A percentile compares a stretch with the other conserved stretches of the same genome.
Conservation (phyloP, 1,140 invertebrate species). For the Conus ventricosus region DNA sequence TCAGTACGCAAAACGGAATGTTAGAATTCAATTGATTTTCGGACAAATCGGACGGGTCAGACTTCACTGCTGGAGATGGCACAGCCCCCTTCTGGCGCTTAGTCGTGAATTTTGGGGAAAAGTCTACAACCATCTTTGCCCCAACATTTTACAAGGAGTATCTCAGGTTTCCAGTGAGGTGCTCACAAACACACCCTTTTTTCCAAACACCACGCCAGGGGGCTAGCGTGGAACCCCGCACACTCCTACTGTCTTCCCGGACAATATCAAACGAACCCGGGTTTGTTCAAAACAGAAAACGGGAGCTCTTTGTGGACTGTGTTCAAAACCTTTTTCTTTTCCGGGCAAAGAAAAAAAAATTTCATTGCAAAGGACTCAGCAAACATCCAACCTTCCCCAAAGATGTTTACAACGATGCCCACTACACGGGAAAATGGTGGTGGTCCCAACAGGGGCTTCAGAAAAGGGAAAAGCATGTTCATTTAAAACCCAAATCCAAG, state of each 20-base stretch:
- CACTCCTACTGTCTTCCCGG: no score
- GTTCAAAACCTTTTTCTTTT: not conserved
- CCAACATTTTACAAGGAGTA: not conserved
- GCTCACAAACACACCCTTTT: not conserved
- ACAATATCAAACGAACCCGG: slow-evolving; percentile 15
- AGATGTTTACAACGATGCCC: no score
- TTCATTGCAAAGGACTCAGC: not conserved
- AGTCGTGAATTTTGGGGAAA: slow-evolving; percentile 42
- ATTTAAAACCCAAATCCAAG: not conserved
- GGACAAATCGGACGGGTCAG: no score
- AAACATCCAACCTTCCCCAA: not conserved
- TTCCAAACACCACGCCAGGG: not conserved
- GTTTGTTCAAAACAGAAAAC: slow-evolving; percentile 31
- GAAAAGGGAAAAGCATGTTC: no score
- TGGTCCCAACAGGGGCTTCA: no score
- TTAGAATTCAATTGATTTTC: no score
- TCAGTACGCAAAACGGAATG: no score
- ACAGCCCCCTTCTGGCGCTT: no score
- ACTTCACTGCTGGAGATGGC: no score
- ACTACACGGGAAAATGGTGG: no score
- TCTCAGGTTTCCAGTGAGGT: slow-evolving; percentile 21
- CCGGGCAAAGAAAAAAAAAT: not conserved
- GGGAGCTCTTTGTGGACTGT: not conserved
- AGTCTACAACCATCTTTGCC: slow-evolving; percentile 35
- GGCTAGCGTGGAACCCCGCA: no score